Percentiles rank a stretch among this genome's conserved stretches.
Evolutionary conservation across 2,888 invertebrate genomes (phyloP).

Genomic region (Erannis defoliaria): DNA sequence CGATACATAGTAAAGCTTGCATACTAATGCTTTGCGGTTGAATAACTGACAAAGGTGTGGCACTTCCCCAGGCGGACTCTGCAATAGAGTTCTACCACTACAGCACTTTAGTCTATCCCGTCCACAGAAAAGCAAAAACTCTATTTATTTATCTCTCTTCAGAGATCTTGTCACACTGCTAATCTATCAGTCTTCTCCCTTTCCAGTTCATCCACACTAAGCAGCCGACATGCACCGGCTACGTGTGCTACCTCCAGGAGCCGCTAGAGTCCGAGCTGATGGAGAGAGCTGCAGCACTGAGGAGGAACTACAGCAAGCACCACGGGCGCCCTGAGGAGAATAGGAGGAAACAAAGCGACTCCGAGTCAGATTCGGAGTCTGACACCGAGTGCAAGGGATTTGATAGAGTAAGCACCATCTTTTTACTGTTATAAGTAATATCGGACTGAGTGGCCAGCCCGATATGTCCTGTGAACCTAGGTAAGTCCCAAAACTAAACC

Average conservation of each 20-base stretch:
- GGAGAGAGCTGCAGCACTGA: constrained; percentile 50
- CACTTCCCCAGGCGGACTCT: too few relatives aligned
- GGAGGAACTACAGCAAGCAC: constrained; percentile 80
- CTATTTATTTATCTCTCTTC: too few relatives aligned
- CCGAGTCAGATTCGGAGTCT: constrained; percentile 87
- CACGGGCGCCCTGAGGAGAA: constrained; percentile 76
- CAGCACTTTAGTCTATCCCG: too few relatives aligned
- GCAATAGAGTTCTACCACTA: too few relatives aligned
- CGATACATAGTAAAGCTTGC: too few relatives aligned
- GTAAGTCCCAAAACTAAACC: too few relatives aligned
- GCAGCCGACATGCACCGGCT: constrained; percentile 69
- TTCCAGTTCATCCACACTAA: constrained; percentile 73
- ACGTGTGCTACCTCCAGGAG: constrained; percentile 70
- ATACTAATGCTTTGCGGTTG: too few relatives aligned
- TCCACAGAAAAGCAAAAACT: too few relatives aligned
- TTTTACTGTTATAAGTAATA: too few relatives aligned
- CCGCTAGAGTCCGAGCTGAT: constrained; percentile 53
- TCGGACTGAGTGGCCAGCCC: too few relatives aligned
- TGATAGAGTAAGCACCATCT: constrained; percentile 84
- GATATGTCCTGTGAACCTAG: too few relatives aligned
- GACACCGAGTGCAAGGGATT: constrained; percentile 84
- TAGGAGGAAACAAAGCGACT: constrained; percentile 78
- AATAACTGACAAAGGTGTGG: too few relatives aligned
- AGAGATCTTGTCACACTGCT: background rate
- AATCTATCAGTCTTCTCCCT: background rate